Evolutionary conservation across 2,888 invertebrate species (phyloP).

Genomic region (Myathropa florea): DNA sequence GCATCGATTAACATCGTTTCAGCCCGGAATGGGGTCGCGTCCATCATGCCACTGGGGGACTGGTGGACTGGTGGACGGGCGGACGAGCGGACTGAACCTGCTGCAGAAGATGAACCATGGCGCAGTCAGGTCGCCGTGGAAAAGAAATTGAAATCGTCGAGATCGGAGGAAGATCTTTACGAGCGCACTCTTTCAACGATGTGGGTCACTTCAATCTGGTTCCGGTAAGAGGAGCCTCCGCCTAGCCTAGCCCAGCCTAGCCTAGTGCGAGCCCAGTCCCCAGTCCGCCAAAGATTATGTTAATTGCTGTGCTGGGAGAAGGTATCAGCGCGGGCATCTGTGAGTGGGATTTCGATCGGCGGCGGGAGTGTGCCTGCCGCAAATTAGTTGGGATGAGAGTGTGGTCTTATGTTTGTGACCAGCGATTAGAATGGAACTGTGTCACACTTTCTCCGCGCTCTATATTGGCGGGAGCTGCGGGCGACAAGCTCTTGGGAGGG

Average conservation of each 20-base stretch:
- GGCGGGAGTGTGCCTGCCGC: background rate
- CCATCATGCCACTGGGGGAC: background rate
- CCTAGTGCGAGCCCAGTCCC: background rate
- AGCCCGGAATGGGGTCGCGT: conserved; percentile 12
- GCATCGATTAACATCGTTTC: conserved; percentile 48
- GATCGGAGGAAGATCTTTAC: background rate
- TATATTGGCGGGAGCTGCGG: background rate
- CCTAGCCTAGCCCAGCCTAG: background rate
- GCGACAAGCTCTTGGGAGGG: background rate
- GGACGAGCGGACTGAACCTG: background rate
- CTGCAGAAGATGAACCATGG: background rate
- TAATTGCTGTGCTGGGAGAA: conserved; percentile 5
- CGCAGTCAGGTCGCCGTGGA: background rate
- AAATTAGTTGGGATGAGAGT: background rate
- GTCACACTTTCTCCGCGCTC: conserved; percentile 12
- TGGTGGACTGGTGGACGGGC: no score
- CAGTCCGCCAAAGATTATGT: background rate
- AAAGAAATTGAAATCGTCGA: background rate
- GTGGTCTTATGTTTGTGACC: background rate
- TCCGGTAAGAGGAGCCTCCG: background rate
- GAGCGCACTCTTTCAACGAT: background rate
- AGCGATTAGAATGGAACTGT: background rate
- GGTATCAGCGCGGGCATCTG: background rate
- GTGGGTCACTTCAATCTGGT: conserved; percentile 7
- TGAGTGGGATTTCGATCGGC: background rate